Conservation (phyloP, 2,888 invertebrate species). For the Bellardia pandia region DNA sequence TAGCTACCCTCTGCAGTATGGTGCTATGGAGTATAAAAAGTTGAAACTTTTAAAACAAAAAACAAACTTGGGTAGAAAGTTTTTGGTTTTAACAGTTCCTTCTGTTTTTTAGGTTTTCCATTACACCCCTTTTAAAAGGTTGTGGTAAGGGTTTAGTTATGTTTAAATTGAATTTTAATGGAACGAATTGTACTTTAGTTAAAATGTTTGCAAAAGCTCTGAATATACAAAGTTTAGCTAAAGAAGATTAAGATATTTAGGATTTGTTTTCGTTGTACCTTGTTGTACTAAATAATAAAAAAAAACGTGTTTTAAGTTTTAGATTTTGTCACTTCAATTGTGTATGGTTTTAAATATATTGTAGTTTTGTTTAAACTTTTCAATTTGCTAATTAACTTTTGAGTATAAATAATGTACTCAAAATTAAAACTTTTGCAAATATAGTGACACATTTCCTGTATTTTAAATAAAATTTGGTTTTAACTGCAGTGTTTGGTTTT, state of each 20-base stretch:
- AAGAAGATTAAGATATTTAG: not conserved
- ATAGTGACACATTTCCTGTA: not conserved
- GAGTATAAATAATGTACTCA: not conserved
- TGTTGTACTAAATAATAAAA: not conserved
- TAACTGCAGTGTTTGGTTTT: not conserved
- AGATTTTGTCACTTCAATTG: not conserved
- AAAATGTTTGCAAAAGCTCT: not conserved
- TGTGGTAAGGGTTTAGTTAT: not conserved
- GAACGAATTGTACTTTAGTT: not conserved
- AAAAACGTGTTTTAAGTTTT: constrained; percentile 6
- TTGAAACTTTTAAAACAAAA: not conserved
- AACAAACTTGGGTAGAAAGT: constrained; percentile 1
- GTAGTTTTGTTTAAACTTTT: constrained; percentile 1
- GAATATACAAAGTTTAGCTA: not conserved
- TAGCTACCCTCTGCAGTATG: too few relatives aligned
- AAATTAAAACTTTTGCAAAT: not conserved
- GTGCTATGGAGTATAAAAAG: not conserved
- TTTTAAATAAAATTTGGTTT: constrained; percentile 1
- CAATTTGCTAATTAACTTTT: constrained; percentile 27
- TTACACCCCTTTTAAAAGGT: not conserved
- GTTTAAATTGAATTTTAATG: constrained; percentile 26
- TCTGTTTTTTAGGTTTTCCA: not conserved
- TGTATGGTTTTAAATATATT: not conserved
- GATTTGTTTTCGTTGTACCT: not conserved
- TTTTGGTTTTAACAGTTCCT: not conserved